Evolutionary conservation across 2,797 vertebrate genomes (phyloP).

Genomic region (Phrynocephalus forsythii): DNA sequence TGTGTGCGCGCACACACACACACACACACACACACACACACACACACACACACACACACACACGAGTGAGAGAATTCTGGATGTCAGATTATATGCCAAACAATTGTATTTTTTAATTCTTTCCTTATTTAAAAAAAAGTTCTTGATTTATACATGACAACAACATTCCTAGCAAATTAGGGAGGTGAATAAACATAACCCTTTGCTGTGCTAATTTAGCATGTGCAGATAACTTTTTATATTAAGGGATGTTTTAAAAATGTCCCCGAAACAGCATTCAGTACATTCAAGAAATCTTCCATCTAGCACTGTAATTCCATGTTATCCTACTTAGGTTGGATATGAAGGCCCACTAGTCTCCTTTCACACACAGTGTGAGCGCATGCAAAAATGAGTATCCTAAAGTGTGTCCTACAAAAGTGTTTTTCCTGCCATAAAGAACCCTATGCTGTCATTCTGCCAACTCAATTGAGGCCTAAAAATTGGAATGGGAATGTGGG

Average conservation of each 20-base stretch:
- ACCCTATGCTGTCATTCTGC: background rate
- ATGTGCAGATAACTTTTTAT: background rate
- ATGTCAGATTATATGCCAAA: background rate
- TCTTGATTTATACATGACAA: background rate
- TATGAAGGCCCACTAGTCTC: no score
- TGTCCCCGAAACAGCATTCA: background rate
- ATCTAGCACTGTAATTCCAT: background rate
- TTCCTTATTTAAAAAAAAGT: background rate
- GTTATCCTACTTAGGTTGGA: background rate
- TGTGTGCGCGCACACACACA: no score
- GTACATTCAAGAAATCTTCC: background rate
- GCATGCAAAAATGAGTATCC: background rate
- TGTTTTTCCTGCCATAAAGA: background rate
- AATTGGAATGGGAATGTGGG: background rate
- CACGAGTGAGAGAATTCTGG: background rate
- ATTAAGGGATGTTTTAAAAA: background rate
- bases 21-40: no score
- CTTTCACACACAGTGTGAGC: background rate
- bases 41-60: no score
- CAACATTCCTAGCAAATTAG: background rate
- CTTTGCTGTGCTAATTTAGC: background rate
- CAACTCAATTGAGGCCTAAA: background rate
- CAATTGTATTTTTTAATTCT: background rate
- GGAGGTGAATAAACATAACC: background rate
- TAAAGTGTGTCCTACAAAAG: background rate